phyloP scores from a whole-genome alignment of 2,113 vertebrate species.

The Nansenia antarctica region DNA sequence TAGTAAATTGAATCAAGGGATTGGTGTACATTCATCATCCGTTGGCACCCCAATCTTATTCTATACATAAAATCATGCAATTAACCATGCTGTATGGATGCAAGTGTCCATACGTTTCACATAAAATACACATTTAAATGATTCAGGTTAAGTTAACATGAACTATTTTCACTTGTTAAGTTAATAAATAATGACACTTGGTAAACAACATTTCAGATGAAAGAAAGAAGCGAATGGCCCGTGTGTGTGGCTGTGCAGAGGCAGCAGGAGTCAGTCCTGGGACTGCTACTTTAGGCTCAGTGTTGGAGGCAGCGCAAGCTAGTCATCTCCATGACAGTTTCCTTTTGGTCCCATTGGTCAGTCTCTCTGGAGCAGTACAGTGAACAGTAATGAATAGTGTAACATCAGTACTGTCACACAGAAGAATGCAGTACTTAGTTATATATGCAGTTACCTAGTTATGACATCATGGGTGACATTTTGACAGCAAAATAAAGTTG shows the following conservation, averaged over 20 bases:
- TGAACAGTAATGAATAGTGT: not conserved
- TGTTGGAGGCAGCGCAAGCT: constrained; percentile 47
- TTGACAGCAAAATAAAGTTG: no score
- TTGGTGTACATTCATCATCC: not conserved
- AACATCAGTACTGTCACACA: not conserved
- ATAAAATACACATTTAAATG: constrained; percentile 17
- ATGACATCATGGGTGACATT: no score
- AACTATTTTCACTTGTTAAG: constrained; percentile 38
- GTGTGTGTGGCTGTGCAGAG: constrained; percentile 55
- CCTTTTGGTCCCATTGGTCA: constrained; percentile 54
- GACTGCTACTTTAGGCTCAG: constrained; percentile 13
- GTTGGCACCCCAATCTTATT: constrained; percentile 25
- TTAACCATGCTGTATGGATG: constrained; percentile 40
- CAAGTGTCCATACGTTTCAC: constrained; percentile 29
- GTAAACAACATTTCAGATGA: constrained; percentile 7
- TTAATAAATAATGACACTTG: constrained; percentile 42
- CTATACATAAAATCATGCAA: constrained; percentile 51
- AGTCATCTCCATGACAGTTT: constrained; percentile 30
- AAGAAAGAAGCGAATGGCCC: constrained; percentile 38
- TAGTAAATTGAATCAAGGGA: not conserved
- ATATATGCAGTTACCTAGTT: not conserved
- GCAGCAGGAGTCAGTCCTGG: constrained; percentile 8
- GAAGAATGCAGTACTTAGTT: not conserved
- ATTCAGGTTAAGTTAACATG: constrained; percentile 15
- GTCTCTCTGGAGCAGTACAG: constrained; percentile 14